phyloP scores from a whole-genome alignment of 2,888 invertebrate genomes.

The Podabrus alpinus region DNA sequence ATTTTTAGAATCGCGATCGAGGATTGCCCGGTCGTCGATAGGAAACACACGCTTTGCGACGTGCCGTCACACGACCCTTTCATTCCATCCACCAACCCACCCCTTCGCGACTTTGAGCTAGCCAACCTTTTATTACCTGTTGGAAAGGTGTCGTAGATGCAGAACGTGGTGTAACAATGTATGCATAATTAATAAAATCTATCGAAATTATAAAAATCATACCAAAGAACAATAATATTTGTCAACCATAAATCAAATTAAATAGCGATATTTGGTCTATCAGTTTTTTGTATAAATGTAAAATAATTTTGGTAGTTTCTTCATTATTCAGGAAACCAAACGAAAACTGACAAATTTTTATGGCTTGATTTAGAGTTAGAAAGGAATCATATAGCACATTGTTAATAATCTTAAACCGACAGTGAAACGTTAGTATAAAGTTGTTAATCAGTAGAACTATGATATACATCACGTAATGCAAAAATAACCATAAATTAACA shows the following conservation, averaged over 20 bases:
- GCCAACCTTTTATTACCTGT: no score
- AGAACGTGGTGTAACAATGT: no score
- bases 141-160: no score
- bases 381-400: neutral
- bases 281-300: neutral
- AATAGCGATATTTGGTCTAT: neutral
- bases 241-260: neutral
- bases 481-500: slow-evolving; percentile 4
- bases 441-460: slow-evolving; percentile 6
- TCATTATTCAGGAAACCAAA: neutral
- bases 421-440: neutral
- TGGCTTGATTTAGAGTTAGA: neutral
- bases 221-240: neutral
- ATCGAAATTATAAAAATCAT: neutral
- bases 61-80: no score
- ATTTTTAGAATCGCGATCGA: no score
- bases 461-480: slow-evolving; percentile 1
- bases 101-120: no score
- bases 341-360: neutral
- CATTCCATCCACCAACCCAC: no score
- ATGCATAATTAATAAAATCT: neutral
- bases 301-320: neutral
- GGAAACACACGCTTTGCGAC: no score
- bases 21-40: no score
- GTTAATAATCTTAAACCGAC: neutral